A percentile compares a stretch with the other conserved stretches of the same genome.
Evolutionary conservation across 2,888 invertebrate genomes (phyloP).

Genomic region (Ormyrus pomaceus): DNA sequence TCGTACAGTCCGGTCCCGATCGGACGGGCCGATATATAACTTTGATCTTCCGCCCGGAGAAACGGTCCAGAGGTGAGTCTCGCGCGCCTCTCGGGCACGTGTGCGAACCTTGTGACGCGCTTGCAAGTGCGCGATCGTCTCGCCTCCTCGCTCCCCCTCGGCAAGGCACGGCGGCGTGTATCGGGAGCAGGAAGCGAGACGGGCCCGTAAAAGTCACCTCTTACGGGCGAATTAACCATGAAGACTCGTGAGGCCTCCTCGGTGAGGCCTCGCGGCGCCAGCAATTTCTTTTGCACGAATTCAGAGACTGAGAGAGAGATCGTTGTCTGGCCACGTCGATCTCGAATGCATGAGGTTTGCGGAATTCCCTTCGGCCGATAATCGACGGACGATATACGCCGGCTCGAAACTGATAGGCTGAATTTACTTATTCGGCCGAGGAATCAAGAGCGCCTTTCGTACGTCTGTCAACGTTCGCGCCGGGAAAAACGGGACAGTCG

Average conservation of each 20-base stretch:
- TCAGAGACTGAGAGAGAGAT: background rate
- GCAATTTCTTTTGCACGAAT: slow-evolving; percentile 30
- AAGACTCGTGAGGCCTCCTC: background rate
- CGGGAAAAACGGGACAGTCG: too few species aligned
- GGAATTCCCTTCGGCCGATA: background rate
- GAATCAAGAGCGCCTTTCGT: too few species aligned
- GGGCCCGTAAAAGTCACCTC: slow-evolving; percentile 61
- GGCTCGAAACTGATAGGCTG: too few species aligned
- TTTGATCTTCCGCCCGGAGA: too few species aligned
- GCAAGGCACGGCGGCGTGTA: slow-evolving; percentile 40
- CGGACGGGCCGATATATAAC: too few species aligned
- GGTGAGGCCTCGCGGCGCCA: background rate
- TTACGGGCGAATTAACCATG: slow-evolving; percentile 66
- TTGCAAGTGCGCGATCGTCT: background rate
- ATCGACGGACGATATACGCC: too few species aligned
- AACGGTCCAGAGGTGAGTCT: too few species aligned
- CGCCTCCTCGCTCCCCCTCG: slow-evolving; percentile 56
- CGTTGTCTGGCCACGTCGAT: background rate
- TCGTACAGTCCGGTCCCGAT: too few species aligned
- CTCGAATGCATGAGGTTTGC: slow-evolving; percentile 5
- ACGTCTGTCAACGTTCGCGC: too few species aligned
- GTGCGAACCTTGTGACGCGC: slow-evolving; percentile 47
- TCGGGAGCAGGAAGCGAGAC: slow-evolving; percentile 66
- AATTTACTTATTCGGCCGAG: too few species aligned
- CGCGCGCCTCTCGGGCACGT: slow-evolving; percentile 49